These are phyloP conservation scores for Ursus arctos DNA, from an alignment of 2,113 vertebrate species.

Conservation along the genomic window DNA sequence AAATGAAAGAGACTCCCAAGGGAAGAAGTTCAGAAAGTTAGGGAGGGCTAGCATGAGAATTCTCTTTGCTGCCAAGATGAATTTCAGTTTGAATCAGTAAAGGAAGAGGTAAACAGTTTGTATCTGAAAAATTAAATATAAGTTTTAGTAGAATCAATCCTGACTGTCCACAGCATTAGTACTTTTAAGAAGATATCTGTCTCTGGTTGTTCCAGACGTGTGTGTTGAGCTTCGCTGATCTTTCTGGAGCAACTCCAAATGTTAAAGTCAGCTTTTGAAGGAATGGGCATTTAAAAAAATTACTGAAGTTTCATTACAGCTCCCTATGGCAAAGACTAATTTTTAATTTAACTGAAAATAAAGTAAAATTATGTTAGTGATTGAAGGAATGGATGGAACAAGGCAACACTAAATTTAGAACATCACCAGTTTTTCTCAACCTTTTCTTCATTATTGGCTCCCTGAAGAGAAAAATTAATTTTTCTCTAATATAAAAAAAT, in stretches of 20 bases:
- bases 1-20: neutral
- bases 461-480: neutral
- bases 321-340: slow-evolving; percentile 46
- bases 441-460: neutral
- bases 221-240: slow-evolving; percentile 1
- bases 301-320: slow-evolving; percentile 30
- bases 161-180: neutral
- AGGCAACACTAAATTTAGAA: neutral
- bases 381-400: slow-evolving; percentile 38
- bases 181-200: neutral
- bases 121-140: neutral
- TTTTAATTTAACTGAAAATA: slow-evolving; percentile 57
- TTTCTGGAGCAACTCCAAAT: slow-evolving; percentile 18
- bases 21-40: neutral
- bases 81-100: slow-evolving; percentile 36
- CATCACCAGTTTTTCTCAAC: neutral
- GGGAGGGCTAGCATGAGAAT: neutral
- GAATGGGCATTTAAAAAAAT: slow-evolving; percentile 2
- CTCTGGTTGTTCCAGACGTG: neutral
- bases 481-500: slow-evolving; percentile 17
- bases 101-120: neutral
- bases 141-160: slow-evolving; percentile 3
- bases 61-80: neutral
- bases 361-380: neutral
- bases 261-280: slow-evolving; percentile 32